phyloP scores from a whole-genome alignment of 2,888 invertebrate genomes.

The Rhagonycha fulva region DNA sequence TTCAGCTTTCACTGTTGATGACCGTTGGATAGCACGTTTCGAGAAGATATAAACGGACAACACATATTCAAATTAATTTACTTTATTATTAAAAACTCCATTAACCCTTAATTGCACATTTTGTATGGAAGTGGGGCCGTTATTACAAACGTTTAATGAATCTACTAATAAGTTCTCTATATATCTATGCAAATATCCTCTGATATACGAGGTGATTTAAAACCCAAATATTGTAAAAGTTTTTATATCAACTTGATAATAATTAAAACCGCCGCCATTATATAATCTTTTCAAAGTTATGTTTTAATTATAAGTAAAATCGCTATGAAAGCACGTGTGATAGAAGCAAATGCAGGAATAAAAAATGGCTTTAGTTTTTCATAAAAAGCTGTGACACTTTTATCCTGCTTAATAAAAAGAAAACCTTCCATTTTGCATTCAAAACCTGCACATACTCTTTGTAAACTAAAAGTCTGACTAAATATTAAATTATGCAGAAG shows the following conservation, averaged over 20 bases:
- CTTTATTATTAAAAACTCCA: constrained; percentile 23
- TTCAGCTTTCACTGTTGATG: neutral
- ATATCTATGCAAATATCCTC: neutral
- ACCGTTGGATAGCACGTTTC: neutral
- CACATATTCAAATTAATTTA: constrained; percentile 14
- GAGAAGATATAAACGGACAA: neutral
- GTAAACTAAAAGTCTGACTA: neutral
- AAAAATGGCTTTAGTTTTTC: neutral
- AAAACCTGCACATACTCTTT: neutral
- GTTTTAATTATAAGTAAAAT: neutral
- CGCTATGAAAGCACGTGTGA: neutral
- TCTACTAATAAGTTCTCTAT: constrained; percentile 15
- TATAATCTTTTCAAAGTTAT: neutral
- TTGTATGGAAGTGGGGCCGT: constrained; percentile 12
- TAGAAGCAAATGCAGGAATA: neutral
- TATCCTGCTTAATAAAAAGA: neutral
- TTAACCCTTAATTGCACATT: constrained; percentile 15
- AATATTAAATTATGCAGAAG: neutral
- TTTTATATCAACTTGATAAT: neutral
- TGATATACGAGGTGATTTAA: neutral
- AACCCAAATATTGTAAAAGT: neutral
- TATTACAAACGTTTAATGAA: constrained; percentile 22
- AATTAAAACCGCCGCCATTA: neutral
- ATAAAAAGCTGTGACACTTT: neutral
- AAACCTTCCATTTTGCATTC: neutral